Conservation (phyloP, 2,888 invertebrate genomes). For the Phalera bucephala region DNA sequence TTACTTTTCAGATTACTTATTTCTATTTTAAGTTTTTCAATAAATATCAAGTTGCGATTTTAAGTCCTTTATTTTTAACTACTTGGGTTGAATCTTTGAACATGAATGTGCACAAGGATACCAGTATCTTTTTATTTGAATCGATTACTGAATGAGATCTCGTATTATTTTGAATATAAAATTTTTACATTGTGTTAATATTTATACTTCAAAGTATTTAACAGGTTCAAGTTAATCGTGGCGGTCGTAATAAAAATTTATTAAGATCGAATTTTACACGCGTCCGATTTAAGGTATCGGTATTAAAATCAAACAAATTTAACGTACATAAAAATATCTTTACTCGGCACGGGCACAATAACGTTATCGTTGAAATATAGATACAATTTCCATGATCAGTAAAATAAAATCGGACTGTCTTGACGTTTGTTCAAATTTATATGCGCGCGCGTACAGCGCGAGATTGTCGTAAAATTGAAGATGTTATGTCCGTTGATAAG, state of each 20-base stretch:
- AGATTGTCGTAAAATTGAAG: slow-evolving; percentile 78
- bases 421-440: slow-evolving; percentile 78
- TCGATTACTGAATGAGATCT: no score
- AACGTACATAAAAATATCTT: slow-evolving; percentile 69
- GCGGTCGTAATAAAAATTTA: slow-evolving; percentile 39
- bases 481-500: slow-evolving; percentile 79
- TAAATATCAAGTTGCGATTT: no score
- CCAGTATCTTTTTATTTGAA: no score
- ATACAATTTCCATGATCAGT: slow-evolving; percentile 80
- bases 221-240: slow-evolving; percentile 27
- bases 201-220: slow-evolving; percentile 8
- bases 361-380: slow-evolving; percentile 79
- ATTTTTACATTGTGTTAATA: background rate
- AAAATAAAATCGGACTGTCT: slow-evolving; percentile 72
- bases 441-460: slow-evolving; percentile 58
- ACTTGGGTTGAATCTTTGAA: no score
- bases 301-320: slow-evolving; percentile 64
- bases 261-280: slow-evolving; percentile 43
- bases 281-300: slow-evolving; percentile 42
- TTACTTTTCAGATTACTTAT: no score
- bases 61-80: no score
- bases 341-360: slow-evolving; percentile 58
- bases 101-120: no score
- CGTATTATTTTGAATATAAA: background rate
- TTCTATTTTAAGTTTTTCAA: no score